Evolutionary conservation across 2,888 invertebrate species (phyloP).

Genomic region (Macrosoma leucophasiata): DNA sequence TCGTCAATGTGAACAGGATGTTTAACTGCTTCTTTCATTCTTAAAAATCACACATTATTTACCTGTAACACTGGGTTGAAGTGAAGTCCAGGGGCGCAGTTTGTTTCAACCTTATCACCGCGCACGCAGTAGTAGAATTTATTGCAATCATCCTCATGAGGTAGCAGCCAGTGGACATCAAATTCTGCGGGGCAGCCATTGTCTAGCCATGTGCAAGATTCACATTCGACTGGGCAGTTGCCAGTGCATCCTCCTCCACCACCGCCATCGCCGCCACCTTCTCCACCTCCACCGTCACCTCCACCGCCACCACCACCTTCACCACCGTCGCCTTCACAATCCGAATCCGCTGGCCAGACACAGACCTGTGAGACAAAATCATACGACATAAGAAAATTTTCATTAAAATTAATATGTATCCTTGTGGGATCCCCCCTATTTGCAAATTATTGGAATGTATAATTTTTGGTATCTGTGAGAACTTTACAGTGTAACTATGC

Average conservation of each 20-base stretch:
- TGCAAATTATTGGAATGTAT: neutral
- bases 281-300: conserved; percentile 13
- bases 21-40: too few relatives aligned
- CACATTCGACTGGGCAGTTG: conserved; percentile 4
- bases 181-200: conserved; percentile 32
- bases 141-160: conserved; percentile 33
- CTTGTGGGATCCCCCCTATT: too few relatives aligned
- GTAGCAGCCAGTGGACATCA: conserved; percentile 29
- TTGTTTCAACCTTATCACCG: conserved; percentile 25
- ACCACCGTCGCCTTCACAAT: neutral
- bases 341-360: conserved; percentile 8
- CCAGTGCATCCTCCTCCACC: conserved; percentile 8
- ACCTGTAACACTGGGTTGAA: conserved; percentile 29
- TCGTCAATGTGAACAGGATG: neutral
- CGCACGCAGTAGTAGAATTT: conserved; percentile 37
- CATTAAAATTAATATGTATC: too few relatives aligned
- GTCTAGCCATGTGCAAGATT: too few relatives aligned
- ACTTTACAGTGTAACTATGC: conserved; percentile 8
- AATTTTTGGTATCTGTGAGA: neutral
- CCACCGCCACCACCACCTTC: neutral
- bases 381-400: too few relatives aligned
- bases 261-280: conserved; percentile 8
- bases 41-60: too few relatives aligned
- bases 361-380: conserved; percentile 8
- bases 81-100: conserved; percentile 27